Base-by-base conservation (phyloP, 2,113 vertebrate species). In the Tympanuchus pallidicinctus region DNA sequence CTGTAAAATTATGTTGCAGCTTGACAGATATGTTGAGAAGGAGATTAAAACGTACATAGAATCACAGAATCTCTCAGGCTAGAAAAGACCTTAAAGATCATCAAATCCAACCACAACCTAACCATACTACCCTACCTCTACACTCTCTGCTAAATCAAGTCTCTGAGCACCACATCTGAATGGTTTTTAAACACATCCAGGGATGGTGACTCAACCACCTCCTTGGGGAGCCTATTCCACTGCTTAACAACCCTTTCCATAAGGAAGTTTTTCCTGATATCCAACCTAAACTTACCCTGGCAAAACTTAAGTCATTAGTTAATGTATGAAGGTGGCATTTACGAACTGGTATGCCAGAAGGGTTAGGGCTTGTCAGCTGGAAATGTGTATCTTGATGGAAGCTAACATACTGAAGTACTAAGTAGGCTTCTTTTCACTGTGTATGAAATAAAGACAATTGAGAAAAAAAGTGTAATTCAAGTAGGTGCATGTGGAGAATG, bases 381-480 rank as follows among this genome's bases (percentile, higher is more conserved):
- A 74, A 82, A 72, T 90, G 54, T 82, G 92, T 48, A 5, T 88
- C 63, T 40, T 75, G 67, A 86, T 92, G 70, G 93, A 95, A 95
- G 90, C 3, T n/a, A 72, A 57, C 92, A 65, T 25, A 14, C 72
- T 93, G 78, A 82, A 89, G 47, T 40, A 82, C 40, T 70, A 73
- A 67, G 28, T 59, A 48, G 36, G 34, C 59, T 93, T 95, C 57
- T 84, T 92, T 75, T 90, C 22, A 82, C 52, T 83, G 63, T 86
- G 32, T 79, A 34, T 91, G 84, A 95, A 95, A 93, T 90, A 92
- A 94, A 72, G 74, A 77, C 67, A 38, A 67, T 78, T 57, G 64
- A 90, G 65, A 77, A 84, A 93, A 92, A 91, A 52, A 54, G 52
- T 12, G 13, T 83, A 69, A 72, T 38, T 40, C 59, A 16, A 15